Conservation (phyloP, 1,140 invertebrate species). For the Drosophila ogumai region DNA sequence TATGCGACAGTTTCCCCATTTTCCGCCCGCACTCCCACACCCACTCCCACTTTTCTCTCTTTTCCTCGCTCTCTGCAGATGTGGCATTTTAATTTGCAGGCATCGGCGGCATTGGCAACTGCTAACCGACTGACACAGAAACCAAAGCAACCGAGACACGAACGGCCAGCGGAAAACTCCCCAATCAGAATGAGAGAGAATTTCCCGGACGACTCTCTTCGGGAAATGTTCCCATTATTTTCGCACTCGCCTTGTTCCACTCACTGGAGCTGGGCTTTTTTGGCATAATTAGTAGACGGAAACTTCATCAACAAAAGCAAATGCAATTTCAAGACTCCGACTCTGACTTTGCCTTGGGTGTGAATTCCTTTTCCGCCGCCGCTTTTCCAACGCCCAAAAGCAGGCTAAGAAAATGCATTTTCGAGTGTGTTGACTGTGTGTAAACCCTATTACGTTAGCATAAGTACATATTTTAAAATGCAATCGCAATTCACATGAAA, state of each 20-base stretch:
- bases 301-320: constrained; percentile 41
- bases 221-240: constrained; percentile 63
- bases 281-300: constrained; percentile 37
- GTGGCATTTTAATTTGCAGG: constrained; percentile 69
- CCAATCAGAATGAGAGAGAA: constrained; percentile 21
- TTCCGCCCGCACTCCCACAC: constrained; percentile 1
- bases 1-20: constrained; percentile 67
- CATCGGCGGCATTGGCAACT: constrained; percentile 59
- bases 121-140: constrained; percentile 82
- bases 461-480: constrained; percentile 59
- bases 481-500: constrained; percentile 65
- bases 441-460: constrained; percentile 41
- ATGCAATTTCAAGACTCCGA: constrained; percentile 46
- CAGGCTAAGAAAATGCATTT: constrained; percentile 6
- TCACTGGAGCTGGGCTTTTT: constrained; percentile 2
- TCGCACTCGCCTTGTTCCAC: constrained; percentile 7
- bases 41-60: not conserved
- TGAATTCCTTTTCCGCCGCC: constrained; percentile 22
- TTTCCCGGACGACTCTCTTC: constrained; percentile 46
- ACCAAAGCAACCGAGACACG: constrained; percentile 45
- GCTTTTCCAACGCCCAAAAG: not conserved
- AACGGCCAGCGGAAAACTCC: constrained; percentile 35
- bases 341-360: constrained; percentile 26
- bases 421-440: constrained; percentile 41
- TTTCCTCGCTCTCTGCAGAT: constrained; percentile 19